phyloP scores from a whole-genome alignment of 2,113 vertebrate genomes.

The Trichechus manatus region DNA sequence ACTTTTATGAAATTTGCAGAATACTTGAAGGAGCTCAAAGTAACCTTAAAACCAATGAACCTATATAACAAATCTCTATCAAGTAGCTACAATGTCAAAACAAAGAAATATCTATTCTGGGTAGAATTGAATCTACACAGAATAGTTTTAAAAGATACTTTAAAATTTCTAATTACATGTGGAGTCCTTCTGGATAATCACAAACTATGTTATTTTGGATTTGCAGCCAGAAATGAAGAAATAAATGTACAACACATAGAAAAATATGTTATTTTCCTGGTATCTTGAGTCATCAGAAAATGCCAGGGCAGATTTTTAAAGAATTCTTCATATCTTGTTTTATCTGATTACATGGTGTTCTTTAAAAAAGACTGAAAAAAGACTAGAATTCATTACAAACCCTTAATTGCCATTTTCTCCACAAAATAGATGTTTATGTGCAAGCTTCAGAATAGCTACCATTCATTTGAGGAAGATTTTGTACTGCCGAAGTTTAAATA shows the following conservation, averaged over 20 bases:
- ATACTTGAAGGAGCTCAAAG: conserved; percentile 45
- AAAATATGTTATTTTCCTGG: conserved; percentile 55
- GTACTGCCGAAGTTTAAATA: conserved; percentile 80
- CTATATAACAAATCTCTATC: conserved; percentile 4
- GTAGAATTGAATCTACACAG: not conserved
- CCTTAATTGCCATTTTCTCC: conserved; percentile 81
- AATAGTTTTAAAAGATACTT: not conserved
- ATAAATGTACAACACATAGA: not conserved
- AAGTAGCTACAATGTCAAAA: not conserved
- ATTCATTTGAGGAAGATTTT: conserved; percentile 66
- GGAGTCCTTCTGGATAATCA: not conserved
- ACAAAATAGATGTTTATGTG: conserved; percentile 81
- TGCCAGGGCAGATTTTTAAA: conserved; percentile 51
- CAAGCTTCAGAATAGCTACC: conserved; percentile 71
- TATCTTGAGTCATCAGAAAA: conserved; percentile 62
- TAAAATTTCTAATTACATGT: not conserved
- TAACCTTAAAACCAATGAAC: conserved; percentile 11
- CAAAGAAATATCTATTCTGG: not conserved
- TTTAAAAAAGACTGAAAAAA: conserved; percentile 73
- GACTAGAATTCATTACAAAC: conserved; percentile 77
- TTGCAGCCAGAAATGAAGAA: conserved; percentile 16
- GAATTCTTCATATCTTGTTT: not conserved
- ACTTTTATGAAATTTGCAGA: not conserved
- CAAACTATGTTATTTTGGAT: conserved; percentile 44
- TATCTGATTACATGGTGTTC: conserved; percentile 56